A percentile compares a stretch with the other conserved stretches of the same genome.
Evolutionary conservation across 2,797 vertebrate genomes (phyloP).

Genomic region (Rhabdophis nuchalis): DNA sequence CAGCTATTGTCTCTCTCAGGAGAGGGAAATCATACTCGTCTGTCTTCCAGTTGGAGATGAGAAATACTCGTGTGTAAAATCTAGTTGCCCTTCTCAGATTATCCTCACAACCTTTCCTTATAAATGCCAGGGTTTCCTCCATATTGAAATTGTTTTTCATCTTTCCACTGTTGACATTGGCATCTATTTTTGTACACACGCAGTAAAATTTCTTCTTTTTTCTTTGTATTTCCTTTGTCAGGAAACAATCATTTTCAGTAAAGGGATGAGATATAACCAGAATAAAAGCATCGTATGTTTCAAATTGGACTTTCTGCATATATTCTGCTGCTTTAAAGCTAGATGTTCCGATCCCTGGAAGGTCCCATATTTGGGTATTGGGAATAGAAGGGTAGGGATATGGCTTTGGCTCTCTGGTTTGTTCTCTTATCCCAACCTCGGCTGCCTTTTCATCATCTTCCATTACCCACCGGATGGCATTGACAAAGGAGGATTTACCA

Average conservation of each 20-base stretch:
- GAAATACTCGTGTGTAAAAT: not conserved
- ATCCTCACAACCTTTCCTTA: not conserved
- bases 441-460: constrained; percentile 27
- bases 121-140: not conserved
- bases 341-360: constrained; percentile 59
- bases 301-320: constrained; percentile 47
- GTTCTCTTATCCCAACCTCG: not conserved
- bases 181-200: constrained; percentile 65
- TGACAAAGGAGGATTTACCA: constrained; percentile 59
- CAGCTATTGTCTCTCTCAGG: not conserved
- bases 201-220: constrained; percentile 66
- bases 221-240: constrained; percentile 59
- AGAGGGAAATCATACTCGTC: not conserved
- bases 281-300: constrained; percentile 67
- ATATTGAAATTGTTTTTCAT: constrained; percentile 24
- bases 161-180: not conserved
- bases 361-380: constrained; percentile 61
- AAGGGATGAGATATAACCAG: constrained; percentile 53
- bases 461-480: constrained; percentile 37
- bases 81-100: not conserved
- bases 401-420: accelerated
- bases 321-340: constrained; percentile 54
- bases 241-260: constrained; percentile 47
- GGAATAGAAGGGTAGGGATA: constrained; percentile 54
- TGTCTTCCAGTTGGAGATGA: not conserved